Base-by-base conservation (phyloP, 2,113 vertebrate species). In the Pogona vitticeps region DNA sequence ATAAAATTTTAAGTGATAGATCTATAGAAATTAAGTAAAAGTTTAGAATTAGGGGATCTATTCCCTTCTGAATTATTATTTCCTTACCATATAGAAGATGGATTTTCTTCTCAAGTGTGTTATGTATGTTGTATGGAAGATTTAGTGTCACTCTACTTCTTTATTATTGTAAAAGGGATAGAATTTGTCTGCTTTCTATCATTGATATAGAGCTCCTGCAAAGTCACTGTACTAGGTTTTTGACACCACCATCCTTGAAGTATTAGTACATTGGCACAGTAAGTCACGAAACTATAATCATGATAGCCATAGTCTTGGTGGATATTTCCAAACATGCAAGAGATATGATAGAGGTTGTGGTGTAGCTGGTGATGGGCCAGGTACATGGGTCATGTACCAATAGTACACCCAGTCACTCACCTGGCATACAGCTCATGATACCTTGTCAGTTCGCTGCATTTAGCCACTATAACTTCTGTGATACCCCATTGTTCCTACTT, bases 21-120 rank as follows among this genome's bases (percentile, higher is more conserved):
- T 92, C 36, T 86, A 42, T 87, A 76, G 28, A 83, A 72, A 8
- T 91, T 85, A 88, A 72, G 56, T 87, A 88, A 91, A 89, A 89
- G 14, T 59, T 90, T 58, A 87, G 33, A 91, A 90, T 28, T 77
- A 90, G 21, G 78, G 76, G 77, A 86, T 92, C 90, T 91, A 52
- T 88, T 31, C 70, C 80, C 88, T 67, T 20, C 85, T 92, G 76
- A 87, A 61, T 85, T 68, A 59, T 93, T 89, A 87, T 90, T 93
- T 92, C 91, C 87, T 88, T 90, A 86, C 61, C 87, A 33, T 40
- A 71, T 85, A 89, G 67, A 87, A 87, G 82, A 87, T 85, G 89
- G n/a, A 77, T 81, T 87, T 91, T 91, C 84, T 86, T 88, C 90
- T 86, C 46, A 80, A 36, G 89, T 88, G n/a, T 91, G 84, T 83